Evolutionary conservation across 1,140 invertebrate genomes (phyloP), one percentile per base, ranked within the genome.

Genomic region (Elymnias hypermnestra): DNA sequence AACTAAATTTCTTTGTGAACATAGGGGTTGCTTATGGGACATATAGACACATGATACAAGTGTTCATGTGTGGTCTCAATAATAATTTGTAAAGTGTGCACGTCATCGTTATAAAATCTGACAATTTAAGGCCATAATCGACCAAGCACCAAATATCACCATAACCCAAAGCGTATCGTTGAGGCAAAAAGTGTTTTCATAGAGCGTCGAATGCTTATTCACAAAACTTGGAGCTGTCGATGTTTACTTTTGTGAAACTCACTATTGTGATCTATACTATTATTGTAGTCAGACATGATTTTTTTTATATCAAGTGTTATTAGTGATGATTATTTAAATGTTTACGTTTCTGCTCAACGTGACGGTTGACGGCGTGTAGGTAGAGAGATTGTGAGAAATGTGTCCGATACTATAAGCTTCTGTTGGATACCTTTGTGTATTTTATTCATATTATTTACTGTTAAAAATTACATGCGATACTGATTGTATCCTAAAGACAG

Each of bases 311-410:
- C 9, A 17, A 46, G 43, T 65, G 60, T 61, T 63, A 68, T 68
- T 49, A 52, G 53, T 73, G 77, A 83, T 79, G 72, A 76, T 76
- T 59, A 75, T 77, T 72, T 63, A 69, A 76, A 77, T 83, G 73
- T 83, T 83, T 83, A 62, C 65, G 59, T 79, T 82, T 79, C 75
- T 75, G 67, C 67, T 75, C 72, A 69, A 70, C 67, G 53, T 75
- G 73, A 71, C 51, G 57, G 43, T 48, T 57, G 63, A 38, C 74
- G 73, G 77, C 71, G 72, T 77, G 68, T 63, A 73, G 71, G 53
- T 39, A 58, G 53, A 38, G 52, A 60, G 55, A 72, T 82, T 75
- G 71, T 39, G 42, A 42, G 48, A 57, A 57, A 62, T 61, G 57
- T 54, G 57, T 59, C 61, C 53, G 54, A 52, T 52, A n/a, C 65